These are phyloP conservation scores for Ceyx melanurus DNA, from an alignment of 2,113 vertebrate species.

Conservation along the genomic window DNA sequence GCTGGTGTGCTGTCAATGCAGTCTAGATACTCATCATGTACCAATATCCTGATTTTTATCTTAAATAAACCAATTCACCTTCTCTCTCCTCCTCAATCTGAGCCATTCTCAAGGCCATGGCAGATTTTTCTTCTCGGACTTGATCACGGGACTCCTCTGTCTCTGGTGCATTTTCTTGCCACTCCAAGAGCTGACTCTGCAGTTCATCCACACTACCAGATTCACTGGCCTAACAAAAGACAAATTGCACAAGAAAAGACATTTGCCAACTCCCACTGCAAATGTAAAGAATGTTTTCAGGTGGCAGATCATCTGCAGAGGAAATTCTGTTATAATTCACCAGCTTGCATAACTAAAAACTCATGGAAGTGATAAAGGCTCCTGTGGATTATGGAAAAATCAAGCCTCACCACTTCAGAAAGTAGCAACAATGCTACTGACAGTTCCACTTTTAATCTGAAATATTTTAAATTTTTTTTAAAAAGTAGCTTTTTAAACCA, in stretches of 20 bases:
- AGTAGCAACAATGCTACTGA: background rate
- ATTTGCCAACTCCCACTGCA: background rate
- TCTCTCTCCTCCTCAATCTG: constrained; percentile 93
- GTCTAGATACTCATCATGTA: too few species aligned
- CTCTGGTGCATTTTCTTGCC: constrained; percentile 85
- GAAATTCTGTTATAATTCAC: background rate
- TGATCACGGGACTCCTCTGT: constrained; percentile 76
- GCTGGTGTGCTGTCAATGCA: background rate
- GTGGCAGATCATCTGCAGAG: background rate
- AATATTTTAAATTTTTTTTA: background rate
- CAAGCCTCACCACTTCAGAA: accelerated
- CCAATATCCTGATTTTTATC: background rate
- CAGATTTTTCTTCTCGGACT: constrained; percentile 81
- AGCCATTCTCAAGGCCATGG: constrained; percentile 81
- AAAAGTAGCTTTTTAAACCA: background rate
- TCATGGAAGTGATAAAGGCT: background rate
- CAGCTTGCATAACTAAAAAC: background rate
- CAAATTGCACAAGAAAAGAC: background rate
- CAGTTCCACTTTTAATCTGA: background rate
- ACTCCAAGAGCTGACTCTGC: constrained; percentile 86
- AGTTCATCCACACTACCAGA: constrained; percentile 86
- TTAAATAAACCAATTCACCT: constrained; percentile 77
- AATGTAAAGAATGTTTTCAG: background rate
- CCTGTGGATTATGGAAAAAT: background rate
- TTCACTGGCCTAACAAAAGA: constrained; percentile 81